phyloP scores from a whole-genome alignment of 2,113 vertebrate genomes.

The Pedetes capensis region DNA sequence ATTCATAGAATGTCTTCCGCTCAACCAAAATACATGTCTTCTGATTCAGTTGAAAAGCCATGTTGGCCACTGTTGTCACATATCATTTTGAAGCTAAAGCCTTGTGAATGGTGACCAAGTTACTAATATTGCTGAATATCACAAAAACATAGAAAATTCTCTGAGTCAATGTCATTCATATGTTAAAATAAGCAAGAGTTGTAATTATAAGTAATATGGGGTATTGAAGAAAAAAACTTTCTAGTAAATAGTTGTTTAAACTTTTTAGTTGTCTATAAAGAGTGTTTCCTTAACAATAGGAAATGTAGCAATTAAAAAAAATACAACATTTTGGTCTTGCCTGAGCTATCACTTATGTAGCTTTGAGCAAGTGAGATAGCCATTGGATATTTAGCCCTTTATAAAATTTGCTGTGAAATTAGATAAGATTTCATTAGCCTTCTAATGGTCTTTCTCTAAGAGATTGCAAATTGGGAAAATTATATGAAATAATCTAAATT shows the following conservation, averaged over 20 bases:
- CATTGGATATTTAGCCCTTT: background rate
- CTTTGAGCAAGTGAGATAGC: background rate
- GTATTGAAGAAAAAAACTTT: background rate
- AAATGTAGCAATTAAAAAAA: background rate
- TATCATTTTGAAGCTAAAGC: background rate
- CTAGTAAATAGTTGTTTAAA: background rate
- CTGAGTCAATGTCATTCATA: background rate
- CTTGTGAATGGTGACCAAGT: background rate
- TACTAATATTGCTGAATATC: background rate
- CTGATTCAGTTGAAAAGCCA: background rate
- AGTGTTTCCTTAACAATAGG: background rate
- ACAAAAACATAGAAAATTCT: background rate
- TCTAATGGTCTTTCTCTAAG: background rate
- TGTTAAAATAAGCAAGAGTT: background rate
- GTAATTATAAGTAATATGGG: background rate
- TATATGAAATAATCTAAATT: background rate
- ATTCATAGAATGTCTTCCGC: background rate
- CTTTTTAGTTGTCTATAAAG: background rate
- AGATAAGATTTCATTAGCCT: background rate
- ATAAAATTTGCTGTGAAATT: background rate
- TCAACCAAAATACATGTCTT: background rate
- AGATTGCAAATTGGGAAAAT: background rate
- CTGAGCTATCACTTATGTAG: background rate
- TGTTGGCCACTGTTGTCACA: background rate
- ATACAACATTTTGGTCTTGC: background rate